A percentile compares a stretch with the other conserved stretches of the same genome.
phyloP scores from a whole-genome alignment of 1,140 invertebrate species.

The Ceratina japonica region DNA sequence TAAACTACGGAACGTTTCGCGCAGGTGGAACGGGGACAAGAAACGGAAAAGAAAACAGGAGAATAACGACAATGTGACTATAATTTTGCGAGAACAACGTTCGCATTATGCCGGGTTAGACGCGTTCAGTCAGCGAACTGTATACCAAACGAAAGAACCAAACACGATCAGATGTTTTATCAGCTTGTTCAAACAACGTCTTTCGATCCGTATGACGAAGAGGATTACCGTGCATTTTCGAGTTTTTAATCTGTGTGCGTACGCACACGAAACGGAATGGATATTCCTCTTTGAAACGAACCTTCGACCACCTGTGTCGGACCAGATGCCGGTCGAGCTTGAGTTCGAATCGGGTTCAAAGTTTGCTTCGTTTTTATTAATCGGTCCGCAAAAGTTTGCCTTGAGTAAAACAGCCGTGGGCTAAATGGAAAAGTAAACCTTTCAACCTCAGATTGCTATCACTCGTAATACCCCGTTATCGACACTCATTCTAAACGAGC shows the following conservation, averaged over 20 bases:
- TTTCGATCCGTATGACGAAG: conserved; percentile 65
- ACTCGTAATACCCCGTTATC: neutral
- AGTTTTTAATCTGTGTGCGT: neutral
- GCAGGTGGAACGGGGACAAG: neutral
- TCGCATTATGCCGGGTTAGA: conserved; percentile 74
- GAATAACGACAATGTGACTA: conserved; percentile 75
- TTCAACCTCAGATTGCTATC: neutral
- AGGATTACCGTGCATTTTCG: conserved; percentile 36
- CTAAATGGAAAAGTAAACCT: conserved; percentile 1
- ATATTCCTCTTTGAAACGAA: neutral
- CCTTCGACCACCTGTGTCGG: neutral
- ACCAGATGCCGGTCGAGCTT: too few species aligned
- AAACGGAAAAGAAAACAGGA: conserved; percentile 32
- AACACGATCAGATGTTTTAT: conserved; percentile 63
- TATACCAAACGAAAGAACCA: conserved; percentile 54
- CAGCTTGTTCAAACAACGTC: conserved; percentile 52
- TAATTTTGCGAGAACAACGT: conserved; percentile 77
- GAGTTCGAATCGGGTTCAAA: neutral
- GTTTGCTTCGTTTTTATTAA: conserved; percentile 3
- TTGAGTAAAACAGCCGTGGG: neutral
- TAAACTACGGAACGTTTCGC: neutral
- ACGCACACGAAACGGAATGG: too few species aligned
- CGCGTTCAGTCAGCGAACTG: conserved; percentile 57
- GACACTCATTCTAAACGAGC: neutral
- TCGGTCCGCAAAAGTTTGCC: neutral